These are phyloP conservation scores for Diacarnus erythraeanus DNA, from an alignment of 37 sponge, comb jelly and placozoan species.

Conservation along the genomic window DNA sequence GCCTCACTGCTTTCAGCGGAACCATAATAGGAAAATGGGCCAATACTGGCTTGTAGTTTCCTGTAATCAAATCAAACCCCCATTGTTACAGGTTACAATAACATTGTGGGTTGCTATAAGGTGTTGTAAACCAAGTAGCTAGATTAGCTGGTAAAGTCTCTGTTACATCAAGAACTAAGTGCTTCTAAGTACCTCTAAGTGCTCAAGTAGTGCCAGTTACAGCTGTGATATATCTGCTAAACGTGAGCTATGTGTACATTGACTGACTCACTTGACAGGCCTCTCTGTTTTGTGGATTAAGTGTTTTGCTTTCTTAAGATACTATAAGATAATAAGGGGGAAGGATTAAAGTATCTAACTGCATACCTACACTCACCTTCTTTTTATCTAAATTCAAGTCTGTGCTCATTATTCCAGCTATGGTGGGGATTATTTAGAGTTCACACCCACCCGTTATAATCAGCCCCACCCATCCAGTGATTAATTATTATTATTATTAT, in stretches of 20 bases:
- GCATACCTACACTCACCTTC: neutral
- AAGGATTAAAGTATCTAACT: neutral
- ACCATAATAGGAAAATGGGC: neutral
- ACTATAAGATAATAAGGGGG: no score
- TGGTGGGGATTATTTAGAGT: neutral
- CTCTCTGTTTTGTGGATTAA: neutral
- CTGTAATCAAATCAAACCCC: neutral
- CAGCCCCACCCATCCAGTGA: neutral
- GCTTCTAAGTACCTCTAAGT: no score
- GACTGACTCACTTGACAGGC: neutral
- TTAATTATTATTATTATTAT: no score
- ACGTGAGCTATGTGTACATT: no score
- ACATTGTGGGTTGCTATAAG: no score
- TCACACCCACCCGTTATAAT: neutral
- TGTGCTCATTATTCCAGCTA: neutral
- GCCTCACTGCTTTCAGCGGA: neutral
- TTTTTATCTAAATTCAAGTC: neutral
- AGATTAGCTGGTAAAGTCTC: no score
- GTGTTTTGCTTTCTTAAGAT: neutral
- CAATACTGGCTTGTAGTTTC: neutral
- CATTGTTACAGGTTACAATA: neutral
- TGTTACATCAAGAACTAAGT: no score
- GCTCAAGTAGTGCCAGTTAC: no score
- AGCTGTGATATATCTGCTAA: no score
- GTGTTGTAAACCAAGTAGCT: no score